Evolutionary conservation across 2,113 vertebrate genomes (phyloP).

Genomic region (Melanerpes formicivorus): DNA sequence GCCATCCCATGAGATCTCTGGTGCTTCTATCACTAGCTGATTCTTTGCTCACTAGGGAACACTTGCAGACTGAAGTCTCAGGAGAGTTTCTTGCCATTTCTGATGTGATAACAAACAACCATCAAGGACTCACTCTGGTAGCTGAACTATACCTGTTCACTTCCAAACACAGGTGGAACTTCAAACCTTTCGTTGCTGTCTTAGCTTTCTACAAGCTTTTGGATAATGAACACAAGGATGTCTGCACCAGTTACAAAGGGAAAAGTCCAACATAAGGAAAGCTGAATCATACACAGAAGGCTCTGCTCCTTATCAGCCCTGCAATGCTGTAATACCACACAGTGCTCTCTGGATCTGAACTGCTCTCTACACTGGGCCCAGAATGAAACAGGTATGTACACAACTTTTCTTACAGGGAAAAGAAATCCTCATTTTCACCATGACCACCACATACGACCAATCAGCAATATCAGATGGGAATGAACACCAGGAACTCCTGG

Average conservation of each 20-base stretch:
- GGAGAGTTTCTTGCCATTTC: not conserved
- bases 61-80: not conserved
- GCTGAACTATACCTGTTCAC: not conserved
- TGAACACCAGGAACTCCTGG: not conserved
- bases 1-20: not conserved
- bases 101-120: not conserved
- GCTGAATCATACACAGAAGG: not conserved
- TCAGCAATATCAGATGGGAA: not conserved
- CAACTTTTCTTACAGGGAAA: not conserved
- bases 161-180: not conserved
- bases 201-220: not conserved
- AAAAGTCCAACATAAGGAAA: not conserved
- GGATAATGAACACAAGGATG: not conserved
- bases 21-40: not conserved
- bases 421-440: not conserved
- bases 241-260: not conserved
- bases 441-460: not conserved
- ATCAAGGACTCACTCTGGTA: not conserved
- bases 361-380: not conserved
- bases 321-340: not conserved
- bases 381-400: not conserved
- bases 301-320: not conserved
- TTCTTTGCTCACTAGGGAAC: not conserved
- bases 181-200: not conserved
- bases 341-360: not conserved